Evolutionary conservation across 2,888 invertebrate species (phyloP).

Genomic region (Eubasilissa splendida): DNA sequence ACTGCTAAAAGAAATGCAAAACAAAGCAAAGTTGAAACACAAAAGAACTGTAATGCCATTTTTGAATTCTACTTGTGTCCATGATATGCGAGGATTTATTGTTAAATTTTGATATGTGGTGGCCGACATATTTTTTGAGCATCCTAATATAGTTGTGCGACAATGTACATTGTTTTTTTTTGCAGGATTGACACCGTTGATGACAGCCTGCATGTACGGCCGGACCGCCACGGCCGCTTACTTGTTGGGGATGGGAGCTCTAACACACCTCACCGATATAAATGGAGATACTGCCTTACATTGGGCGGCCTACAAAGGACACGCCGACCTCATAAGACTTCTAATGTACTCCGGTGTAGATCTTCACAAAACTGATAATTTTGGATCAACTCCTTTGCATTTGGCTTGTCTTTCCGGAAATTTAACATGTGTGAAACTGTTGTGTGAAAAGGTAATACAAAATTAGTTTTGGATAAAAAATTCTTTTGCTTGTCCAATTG

Average conservation of each 20-base stretch:
- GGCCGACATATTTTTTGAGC: too few relatives aligned
- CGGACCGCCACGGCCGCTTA: conserved; percentile 92
- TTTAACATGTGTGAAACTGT: conserved; percentile 86
- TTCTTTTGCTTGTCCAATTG: too few relatives aligned
- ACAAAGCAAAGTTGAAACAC: too few relatives aligned
- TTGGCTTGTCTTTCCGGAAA: conserved; percentile 92
- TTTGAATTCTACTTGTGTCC: too few relatives aligned
- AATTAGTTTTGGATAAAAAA: not conserved
- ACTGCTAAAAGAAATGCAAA: too few relatives aligned
- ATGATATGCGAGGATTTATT: too few relatives aligned
- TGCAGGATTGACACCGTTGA: conserved; percentile 84
- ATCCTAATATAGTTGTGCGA: not conserved
- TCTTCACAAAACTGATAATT: conserved; percentile 91
- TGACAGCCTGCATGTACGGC: conserved; percentile 95
- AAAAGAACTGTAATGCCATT: too few relatives aligned
- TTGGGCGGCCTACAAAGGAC: conserved; percentile 96
- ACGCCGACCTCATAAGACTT: conserved; percentile 88
- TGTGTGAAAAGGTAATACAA: conserved; percentile 85
- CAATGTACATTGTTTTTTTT: not conserved
- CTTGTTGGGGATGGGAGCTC: conserved; percentile 90
- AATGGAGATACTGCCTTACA: conserved; percentile 95
- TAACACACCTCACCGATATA: conserved; percentile 88
- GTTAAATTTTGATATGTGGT: too few relatives aligned
- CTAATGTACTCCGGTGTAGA: conserved; percentile 94
- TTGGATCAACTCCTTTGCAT: conserved; percentile 93